Percentiles rank a stretch among this genome's conserved stretches.
phyloP scores from a whole-genome alignment of 2,888 invertebrate genomes.

The Crocallis elinguaria region DNA sequence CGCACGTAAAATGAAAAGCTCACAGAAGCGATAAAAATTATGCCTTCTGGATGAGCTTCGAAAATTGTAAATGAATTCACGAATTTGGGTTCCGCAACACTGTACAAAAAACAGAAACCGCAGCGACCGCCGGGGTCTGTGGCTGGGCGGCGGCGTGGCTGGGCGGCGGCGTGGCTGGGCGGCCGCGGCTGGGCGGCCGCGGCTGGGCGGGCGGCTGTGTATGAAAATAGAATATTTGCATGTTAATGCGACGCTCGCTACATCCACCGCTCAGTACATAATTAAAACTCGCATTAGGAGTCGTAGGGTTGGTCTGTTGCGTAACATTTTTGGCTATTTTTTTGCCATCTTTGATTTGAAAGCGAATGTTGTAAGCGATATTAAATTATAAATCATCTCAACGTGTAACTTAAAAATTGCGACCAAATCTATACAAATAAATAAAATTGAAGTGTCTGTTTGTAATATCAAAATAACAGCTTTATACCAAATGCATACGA shows the following conservation, averaged over 20 bases:
- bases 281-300: conserved; percentile 50
- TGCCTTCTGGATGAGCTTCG: conserved; percentile 49
- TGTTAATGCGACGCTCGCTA: conserved; percentile 47
- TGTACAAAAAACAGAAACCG: conserved; percentile 23
- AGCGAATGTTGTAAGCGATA: no score
- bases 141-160: conserved; percentile 7
- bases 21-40: conserved; percentile 36
- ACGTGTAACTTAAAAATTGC: no score
- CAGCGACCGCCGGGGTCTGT: conserved; percentile 3
- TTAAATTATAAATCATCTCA: no score
- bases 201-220: conserved; percentile 12
- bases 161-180: neutral
- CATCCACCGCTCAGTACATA: conserved; percentile 50
- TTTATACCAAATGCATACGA: no score
- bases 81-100: conserved; percentile 16
- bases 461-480: no score
- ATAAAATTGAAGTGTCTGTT: no score
- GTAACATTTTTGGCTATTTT: neutral
- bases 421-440: no score
- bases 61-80: conserved; percentile 42
- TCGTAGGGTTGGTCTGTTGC: conserved; percentile 16
- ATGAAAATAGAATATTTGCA: conserved; percentile 54
- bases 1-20: conserved; percentile 19
- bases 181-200: conserved; percentile 4
- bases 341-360: neutral